Base-by-base conservation (phyloP, 2,888 invertebrate genomes). In the Habroteleia sp. region DNA sequence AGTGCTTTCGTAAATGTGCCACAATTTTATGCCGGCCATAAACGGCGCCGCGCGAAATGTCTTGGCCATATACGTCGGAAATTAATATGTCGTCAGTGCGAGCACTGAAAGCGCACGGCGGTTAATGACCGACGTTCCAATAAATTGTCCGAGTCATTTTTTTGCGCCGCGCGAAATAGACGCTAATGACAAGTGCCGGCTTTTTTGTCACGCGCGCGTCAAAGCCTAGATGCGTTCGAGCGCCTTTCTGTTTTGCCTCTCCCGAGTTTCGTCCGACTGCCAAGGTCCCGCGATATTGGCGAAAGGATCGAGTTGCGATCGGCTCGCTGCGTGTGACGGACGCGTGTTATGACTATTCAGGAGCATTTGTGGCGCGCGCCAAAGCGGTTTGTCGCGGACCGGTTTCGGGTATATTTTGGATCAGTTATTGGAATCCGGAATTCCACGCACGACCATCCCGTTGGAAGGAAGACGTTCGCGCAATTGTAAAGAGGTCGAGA, bases 281-380 rank as follows among this genome's bases (percentile, higher is more conserved):
- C 58, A 58, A 58, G 58, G 58, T 58, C 35, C 33, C 11, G 6
- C 44, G 14, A 33, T 58, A 58, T 58, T 41, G 35, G 58, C 25
- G 58, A 58, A 58, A 58, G 44, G 58, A 58, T 58, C 58, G 35
- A 25, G 31, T 33, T 58, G 35, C 25, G 58, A 58, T 56, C 31
- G 31, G 31, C 11, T 33, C 6, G 17, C 17, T 8, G 17, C 17
- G 27, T 29, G 29, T 44, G 46, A 46, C 46, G 29, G 17, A 46
- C 29, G 17, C 46, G 29, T 31, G 29, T 46, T 46, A 29, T 46
- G 27, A 44, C 27, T 27, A 44, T 44, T 44, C 27, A 27, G 14
- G 42, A 10, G 42, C 10, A n/a, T 27, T 27, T 4, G 25, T 44
- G 42, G 46, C 46, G 29, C 46, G 46, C 29, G 46, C 46, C 46